Evolutionary conservation across 2,888 invertebrate genomes (phyloP), one percentile per base, ranked within the genome.

Genomic region (Thecocarcelia acutangulata): DNA sequence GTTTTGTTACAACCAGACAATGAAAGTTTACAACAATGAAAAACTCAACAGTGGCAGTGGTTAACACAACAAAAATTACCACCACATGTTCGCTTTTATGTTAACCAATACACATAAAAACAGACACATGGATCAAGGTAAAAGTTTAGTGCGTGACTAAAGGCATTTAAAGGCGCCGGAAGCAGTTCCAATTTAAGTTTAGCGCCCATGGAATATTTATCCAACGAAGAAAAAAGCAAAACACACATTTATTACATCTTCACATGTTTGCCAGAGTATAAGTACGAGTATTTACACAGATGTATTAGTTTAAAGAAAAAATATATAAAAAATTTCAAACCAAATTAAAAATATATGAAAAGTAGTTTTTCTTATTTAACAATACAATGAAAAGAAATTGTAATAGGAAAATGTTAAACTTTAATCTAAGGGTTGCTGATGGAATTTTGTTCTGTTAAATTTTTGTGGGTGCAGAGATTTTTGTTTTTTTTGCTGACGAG

Each of bases 131-230:
- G 80, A 83, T 82, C 84, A 85, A 86, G 85, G 85, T 80, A 85
- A 84, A 84, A 85, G 85, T 86, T 86, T 85, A 86, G 88, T 90
- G 90, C 90, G 90, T 90, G 90, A 90, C 90, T 89, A 87, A 86
- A 86, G 87, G 88, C 87, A 90, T 89, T 90, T 90, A 89, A 87
- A 88, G 86, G 87, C 85, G 85, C 88, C 89, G 90, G 90, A 89
- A 89, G 89, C 87, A 87, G 87, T 87, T 88, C 88, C 89, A 89
- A 89, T 89, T 89, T 89, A 89, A 89, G 88, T 88, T 88, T 86
- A 88, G 84, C 85, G 83, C 84, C 69, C 75, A 82, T 66, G 80
- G 84, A 77, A 58, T 74, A 66, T 61, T 19, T 56, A 70, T 40
- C 15, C 40, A n/a, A 37, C 21, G 37, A 21, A 40, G 50, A 3